Base-by-base conservation (phyloP, 2,113 vertebrate genomes). In the Arvicanthis niloticus region DNA sequence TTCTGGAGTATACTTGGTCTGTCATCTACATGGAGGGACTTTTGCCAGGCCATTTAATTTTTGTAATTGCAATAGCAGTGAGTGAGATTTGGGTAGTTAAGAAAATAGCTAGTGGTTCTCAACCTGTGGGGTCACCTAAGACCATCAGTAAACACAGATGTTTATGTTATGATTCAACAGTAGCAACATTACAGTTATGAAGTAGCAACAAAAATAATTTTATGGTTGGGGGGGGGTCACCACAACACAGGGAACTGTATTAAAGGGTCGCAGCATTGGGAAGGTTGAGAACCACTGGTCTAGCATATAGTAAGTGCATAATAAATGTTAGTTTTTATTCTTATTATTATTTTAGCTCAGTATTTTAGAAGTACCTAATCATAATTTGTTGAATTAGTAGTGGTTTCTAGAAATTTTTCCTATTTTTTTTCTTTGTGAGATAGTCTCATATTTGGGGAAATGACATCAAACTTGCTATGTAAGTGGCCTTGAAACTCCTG, bases 321-420 rank as follows among this genome's bases (percentile, higher is more conserved):
- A 48, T 67, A 93, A 91, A 62, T 65, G 15, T 40, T 45, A 60
- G 45, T 58, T 87, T 86, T 70, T n/a, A 95, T 85, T 95, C 48
- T 76, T 86, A 53, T 68, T 34, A 62, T 40, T 89, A 48, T 17
- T 91, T 75, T 82, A 77, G 73, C 67, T 60, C 11, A n/a, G 73
- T 68, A 56, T 21, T 81, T 70, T 72, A 42, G 76, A 97, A 76
- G 70, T 94, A 68, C 22, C 60, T 86, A 82, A 62, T 34, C 40
- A 62, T 45, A 94, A 40, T 78, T 56, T 81, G 78, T 31, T 95
- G 42, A 65, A 19, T 21, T 21, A 24, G 34, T 70, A 86, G 31
- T 53, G 40, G 31, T 60, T 77, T 45, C 42, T 87, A 37, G 62
- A 91, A 80, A 37, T 53, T 88, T 40, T 92, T 85, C 85, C 86